Evolutionary conservation across 2,888 invertebrate species (phyloP).

Genomic region (Caenorhabditis sp.): DNA sequence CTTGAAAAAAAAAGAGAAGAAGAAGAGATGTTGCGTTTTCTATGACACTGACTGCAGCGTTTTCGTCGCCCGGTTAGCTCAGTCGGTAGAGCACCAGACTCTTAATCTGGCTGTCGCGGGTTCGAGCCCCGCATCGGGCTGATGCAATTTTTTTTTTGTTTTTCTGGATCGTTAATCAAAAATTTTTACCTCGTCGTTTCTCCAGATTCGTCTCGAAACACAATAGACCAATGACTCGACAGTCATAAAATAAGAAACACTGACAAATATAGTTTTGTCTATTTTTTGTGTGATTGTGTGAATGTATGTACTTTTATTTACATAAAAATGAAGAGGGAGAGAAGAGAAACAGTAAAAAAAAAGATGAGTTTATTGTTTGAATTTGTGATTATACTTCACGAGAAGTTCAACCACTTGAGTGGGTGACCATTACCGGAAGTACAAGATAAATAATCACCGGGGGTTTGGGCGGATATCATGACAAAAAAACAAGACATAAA

Average conservation of each 20-base stretch:
- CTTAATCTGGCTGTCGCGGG: slow-evolving; percentile 69
- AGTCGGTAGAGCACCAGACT: slow-evolving; percentile 70
- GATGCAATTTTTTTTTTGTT: slow-evolving; percentile 14
- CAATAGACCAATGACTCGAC: slow-evolving; percentile 20
- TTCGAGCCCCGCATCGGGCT: slow-evolving; percentile 68
- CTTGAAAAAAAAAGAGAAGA: neutral
- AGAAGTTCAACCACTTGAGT: neutral
- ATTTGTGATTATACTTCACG: slow-evolving; percentile 7
- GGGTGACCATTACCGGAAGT: slow-evolving; percentile 10
- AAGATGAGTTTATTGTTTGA: neutral
- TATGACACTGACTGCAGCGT: neutral
- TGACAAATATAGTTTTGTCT: neutral
- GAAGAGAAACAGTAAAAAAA: neutral
- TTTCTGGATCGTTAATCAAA: neutral
- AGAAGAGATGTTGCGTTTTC: neutral
- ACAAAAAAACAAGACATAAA: neutral
- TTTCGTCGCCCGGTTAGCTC: slow-evolving; percentile 66
- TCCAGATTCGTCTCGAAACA: slow-evolving; percentile 28
- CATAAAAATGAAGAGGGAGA: neutral
- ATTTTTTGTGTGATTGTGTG: neutral
- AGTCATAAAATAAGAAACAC: neutral
- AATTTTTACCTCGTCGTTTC: slow-evolving; percentile 25
- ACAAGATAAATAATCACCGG: neutral
- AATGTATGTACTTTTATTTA: neutral
- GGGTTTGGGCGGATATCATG: neutral